A percentile compares a stretch with the other conserved stretches of the same genome.
Conservation (phyloP, 92 coral and sea anemone genomes). For the Epizoanthus illoricatus region DNA sequence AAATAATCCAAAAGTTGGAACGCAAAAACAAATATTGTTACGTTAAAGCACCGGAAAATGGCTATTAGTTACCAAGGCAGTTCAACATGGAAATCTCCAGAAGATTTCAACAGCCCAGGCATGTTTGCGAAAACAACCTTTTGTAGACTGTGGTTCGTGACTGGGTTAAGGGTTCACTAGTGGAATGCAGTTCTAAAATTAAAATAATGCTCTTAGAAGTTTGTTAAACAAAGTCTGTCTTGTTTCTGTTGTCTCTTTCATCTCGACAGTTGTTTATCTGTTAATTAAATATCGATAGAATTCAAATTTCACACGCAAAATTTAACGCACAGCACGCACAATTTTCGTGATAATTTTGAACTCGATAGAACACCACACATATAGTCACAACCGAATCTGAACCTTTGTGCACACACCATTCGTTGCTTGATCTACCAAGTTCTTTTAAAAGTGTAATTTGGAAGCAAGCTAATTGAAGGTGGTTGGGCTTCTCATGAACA, state of each 20-base stretch:
- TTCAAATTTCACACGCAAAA: background rate
- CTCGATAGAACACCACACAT: background rate
- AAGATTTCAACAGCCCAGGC: slow-evolving; percentile 3
- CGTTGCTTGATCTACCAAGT: no score
- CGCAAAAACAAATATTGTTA: slow-evolving; percentile 29
- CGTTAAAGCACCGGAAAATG: background rate
- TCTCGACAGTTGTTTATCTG: background rate
- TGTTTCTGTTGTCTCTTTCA: background rate
- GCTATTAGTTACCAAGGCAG: background rate
- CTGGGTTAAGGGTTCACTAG: background rate
- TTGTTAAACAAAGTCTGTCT: slow-evolving; percentile 2
- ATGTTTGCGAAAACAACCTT: background rate
- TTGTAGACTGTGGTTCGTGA: background rate
- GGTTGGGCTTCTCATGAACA: no score
- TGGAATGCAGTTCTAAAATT: background rate
- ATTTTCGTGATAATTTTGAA: background rate
- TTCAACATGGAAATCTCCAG: slow-evolving; percentile 24
- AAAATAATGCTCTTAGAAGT: background rate
- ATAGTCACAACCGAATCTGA: no score
- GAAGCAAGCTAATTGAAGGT: no score
- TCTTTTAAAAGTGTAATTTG: no score
- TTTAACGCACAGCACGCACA: background rate
- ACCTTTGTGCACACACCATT: no score
- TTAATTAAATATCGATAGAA: background rate
- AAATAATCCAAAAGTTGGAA: background rate